phyloP scores from a whole-genome alignment of 2,113 vertebrate genomes.

The Uria aalge region DNA sequence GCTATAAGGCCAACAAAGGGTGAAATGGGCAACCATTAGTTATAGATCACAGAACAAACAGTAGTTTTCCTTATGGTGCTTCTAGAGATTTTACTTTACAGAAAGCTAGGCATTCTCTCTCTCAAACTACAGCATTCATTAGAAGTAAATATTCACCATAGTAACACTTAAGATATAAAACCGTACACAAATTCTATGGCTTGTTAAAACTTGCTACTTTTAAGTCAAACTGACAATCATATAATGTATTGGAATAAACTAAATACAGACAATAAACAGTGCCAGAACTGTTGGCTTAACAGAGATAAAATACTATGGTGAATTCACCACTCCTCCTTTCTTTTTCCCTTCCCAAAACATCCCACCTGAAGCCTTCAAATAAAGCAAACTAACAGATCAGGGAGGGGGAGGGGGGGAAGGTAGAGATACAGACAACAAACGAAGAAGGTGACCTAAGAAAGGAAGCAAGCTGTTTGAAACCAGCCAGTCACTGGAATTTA shows the following conservation, averaged over 20 bases:
- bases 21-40: neutral
- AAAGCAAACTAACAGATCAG: neutral
- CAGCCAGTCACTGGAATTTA: neutral
- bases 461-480: neutral
- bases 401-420: neutral
- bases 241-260: neutral
- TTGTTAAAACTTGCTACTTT: neutral
- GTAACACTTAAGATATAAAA: neutral
- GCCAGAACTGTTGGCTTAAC: neutral
- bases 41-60: neutral
- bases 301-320: neutral
- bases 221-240: neutral
- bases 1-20: neutral
- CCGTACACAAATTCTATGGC: neutral
- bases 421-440: neutral
- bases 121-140: neutral
- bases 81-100: neutral
- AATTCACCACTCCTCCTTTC: neutral
- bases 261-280: neutral
- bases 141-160: neutral
- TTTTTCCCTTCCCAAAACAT: neutral
- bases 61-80: neutral
- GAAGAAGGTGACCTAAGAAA: neutral
- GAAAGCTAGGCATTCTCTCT: neutral
- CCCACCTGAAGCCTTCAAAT: neutral